Evolutionary conservation across 2,113 vertebrate genomes (phyloP), one percentile per base, ranked within the genome.

Genomic region (Bucco capensis): DNA sequence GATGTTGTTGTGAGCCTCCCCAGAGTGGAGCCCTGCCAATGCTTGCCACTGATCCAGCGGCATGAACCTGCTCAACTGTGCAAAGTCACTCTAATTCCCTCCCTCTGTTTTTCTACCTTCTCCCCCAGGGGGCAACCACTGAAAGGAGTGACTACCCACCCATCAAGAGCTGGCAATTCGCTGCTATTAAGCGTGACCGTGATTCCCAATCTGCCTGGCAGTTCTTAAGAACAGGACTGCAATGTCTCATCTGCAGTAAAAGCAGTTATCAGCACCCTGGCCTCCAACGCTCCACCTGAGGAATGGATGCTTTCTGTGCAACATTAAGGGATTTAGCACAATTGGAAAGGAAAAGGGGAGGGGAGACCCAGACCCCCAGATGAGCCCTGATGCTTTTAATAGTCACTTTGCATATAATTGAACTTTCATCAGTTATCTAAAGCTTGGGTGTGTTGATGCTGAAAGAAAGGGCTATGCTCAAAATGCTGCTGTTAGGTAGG

Each of bases 41-140:
- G 97, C 97, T 95, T 97, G 97, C 97, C 97, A 98, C 97, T 97
- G 97, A 98, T 98, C 97, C 97, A 96, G 96, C 96, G 96, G 97
- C 97, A 97, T 95, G 97, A 98, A 98, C 97, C 95, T 96, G 97
- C 97, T 98, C 98, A 96, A 92, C 97, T 98, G 97, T 98, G 97
- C 98, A 97, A 97, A 98, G 98, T 97, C 97, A 98, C 97, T 98
- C 97, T 98, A 98, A 98, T 98, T 98, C 98, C 97, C 97, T 98
- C 97, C 97, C 97, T 98, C 97, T 98, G 97, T 98, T 98, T 98
- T 98, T 97, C 98, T 98, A 98, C 97, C 98, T 98, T 98, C 97
- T 97, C 97, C 98, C 98, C 97, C 97, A 98, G 97, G 98, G 98
- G 98, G 97, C 96, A 98, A 96, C 97, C 97, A 98, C 95, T 97